Conservation (phyloP, 1,140 invertebrate species). For the Microplitis mediator region DNA sequence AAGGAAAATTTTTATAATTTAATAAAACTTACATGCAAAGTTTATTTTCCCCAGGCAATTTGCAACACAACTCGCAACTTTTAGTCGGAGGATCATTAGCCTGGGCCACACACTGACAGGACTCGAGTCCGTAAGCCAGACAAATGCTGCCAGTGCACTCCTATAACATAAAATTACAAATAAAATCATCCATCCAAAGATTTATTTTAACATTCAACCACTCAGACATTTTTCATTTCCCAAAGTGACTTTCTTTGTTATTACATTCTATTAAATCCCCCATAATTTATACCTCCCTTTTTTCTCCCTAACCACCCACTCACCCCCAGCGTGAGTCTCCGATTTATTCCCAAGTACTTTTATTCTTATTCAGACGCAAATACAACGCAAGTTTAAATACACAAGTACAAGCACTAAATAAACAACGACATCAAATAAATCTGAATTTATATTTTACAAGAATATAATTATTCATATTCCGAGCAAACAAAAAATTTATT, state of each 20-base stretch:
- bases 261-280: too few relatives aligned
- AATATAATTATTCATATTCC: too few relatives aligned
- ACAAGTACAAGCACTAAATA: too few relatives aligned
- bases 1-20: too few relatives aligned
- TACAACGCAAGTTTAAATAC: too few relatives aligned
- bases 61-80: slow-evolving; percentile 89
- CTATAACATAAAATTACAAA: slow-evolving; percentile 54
- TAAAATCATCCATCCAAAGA: slow-evolving; percentile 12
- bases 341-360: too few relatives aligned
- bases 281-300: slow-evolving; percentile 3
- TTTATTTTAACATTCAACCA: not conserved
- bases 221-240: not conserved
- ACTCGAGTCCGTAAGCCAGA: slow-evolving; percentile 90
- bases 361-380: too few relatives aligned
- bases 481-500: too few relatives aligned
- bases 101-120: slow-evolving; percentile 88
- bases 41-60: slow-evolving; percentile 80
- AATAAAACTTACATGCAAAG: slow-evolving; percentile 66
- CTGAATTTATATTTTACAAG: too few relatives aligned
- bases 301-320: too few relatives aligned
- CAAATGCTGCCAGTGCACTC: slow-evolving; percentile 94
- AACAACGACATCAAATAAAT: too few relatives aligned
- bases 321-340: too few relatives aligned
- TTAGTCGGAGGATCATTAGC: slow-evolving; percentile 79
- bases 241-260: slow-evolving; percentile 6